Percentiles rank a stretch among this genome's conserved stretches.
Conservation (phyloP, 2,113 vertebrate species). For the Tachycineta bicolor region DNA sequence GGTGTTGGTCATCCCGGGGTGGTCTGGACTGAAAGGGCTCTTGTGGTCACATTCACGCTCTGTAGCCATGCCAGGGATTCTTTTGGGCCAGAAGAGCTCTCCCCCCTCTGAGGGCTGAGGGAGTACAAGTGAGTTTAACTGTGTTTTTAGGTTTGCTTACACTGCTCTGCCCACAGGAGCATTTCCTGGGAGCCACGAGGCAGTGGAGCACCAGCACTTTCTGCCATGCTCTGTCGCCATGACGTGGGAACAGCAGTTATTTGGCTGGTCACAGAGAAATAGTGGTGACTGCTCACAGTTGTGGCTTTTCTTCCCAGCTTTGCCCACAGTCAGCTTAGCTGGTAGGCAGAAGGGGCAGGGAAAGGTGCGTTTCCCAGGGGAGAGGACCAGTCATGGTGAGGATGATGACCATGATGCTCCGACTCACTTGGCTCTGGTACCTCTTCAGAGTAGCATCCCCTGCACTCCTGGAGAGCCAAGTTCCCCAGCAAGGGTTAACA, state of each 20-base stretch:
- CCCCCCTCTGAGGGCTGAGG: accelerated
- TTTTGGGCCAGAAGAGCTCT: background rate
- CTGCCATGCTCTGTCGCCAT: background rate
- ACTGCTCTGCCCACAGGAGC: accelerated
- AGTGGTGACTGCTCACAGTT: background rate
- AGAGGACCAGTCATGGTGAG: accelerated
- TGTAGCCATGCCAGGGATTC: accelerated
- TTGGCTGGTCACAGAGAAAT: slow-evolving; percentile 5
- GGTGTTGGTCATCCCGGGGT: accelerated
- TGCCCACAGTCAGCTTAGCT: background rate
- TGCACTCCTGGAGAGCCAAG: background rate
- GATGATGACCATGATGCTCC: background rate
- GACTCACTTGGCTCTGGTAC: background rate
- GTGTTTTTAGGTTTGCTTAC: accelerated
- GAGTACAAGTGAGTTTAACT: background rate
- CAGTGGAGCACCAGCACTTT: background rate
- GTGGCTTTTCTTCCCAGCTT: background rate
- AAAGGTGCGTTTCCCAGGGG: background rate
- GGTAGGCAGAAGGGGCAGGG: background rate
- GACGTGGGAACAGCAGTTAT: background rate
- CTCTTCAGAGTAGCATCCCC: background rate
- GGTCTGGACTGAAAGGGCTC: background rate
- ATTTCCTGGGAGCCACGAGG: background rate
- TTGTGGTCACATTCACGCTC: accelerated
- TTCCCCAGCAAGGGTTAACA: slow-evolving; percentile 81